A percentile compares a stretch with the other conserved stretches of the same genome.
These are phyloP conservation scores for Muscina levida DNA, from an alignment of 2,888 invertebrate species.

Conservation along the genomic window DNA sequence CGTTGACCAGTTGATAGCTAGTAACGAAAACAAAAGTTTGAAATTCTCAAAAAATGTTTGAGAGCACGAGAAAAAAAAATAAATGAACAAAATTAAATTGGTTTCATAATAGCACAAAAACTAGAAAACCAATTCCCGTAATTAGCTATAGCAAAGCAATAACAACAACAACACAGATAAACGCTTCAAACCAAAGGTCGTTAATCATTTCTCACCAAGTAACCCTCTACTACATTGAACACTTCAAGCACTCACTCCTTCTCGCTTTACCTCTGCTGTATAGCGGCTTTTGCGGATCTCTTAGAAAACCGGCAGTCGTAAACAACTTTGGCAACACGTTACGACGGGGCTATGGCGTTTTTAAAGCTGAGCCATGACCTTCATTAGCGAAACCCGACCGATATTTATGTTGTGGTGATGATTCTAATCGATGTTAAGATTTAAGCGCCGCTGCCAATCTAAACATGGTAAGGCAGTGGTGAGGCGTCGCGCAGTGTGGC, in stretches of 20 bases:
- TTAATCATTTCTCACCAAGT: conserved; percentile 15
- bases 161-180: neutral
- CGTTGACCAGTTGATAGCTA: conserved; percentile 40
- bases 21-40: conserved; percentile 51
- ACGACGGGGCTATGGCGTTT: neutral
- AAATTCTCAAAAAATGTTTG: neutral
- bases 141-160: neutral
- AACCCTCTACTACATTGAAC: neutral
- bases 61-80: no score
- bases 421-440: conserved; percentile 12
- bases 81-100: neutral
- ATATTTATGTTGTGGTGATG: conserved; percentile 25
- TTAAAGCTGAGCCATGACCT: conserved; percentile 12
- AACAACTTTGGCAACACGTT: neutral
- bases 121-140: neutral
- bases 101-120: neutral
- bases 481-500: neutral
- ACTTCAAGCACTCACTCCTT: neutral
- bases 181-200: neutral
- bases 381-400: neutral
- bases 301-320: conserved; percentile 8
- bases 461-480: neutral
- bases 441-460: conserved; percentile 31
- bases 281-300: neutral
- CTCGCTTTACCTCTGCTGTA: neutral